These are phyloP conservation scores for Palythoa caribaeorum DNA, from an alignment of 92 coral and sea anemone genomes.

Conservation along the genomic window DNA sequence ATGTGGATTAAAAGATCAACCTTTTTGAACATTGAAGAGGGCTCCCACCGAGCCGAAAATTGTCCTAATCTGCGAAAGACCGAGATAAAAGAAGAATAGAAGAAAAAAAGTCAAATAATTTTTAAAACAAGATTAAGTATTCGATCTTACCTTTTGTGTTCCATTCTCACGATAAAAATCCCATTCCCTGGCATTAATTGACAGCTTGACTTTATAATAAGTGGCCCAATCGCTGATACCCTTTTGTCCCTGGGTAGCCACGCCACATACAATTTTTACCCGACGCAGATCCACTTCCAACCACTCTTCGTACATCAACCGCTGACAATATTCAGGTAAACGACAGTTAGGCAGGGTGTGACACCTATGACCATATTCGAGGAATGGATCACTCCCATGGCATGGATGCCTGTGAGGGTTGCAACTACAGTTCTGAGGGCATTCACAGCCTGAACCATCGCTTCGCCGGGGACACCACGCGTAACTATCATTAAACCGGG, in stretches of 20 bases:
- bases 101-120: too few species aligned
- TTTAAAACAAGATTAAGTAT: not conserved
- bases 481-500: constrained; percentile 6
- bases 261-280: not conserved
- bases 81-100: too few species aligned
- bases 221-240: constrained; percentile 8
- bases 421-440: not conserved
- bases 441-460: not conserved
- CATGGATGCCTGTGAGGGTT: not conserved
- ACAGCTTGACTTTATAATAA: not conserved
- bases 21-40: too few species aligned
- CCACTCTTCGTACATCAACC: not conserved
- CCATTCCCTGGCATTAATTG: constrained; percentile 9
- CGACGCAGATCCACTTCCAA: constrained; percentile 18
- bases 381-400: constrained; percentile 7
- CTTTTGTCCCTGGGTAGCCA: constrained; percentile 14
- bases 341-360: not conserved
- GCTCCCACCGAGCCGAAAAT: too few species aligned
- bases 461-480: constrained; percentile 15
- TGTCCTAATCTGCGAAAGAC: too few species aligned
- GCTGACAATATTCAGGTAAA: not conserved
- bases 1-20: too few species aligned
- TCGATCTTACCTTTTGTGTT: not conserved
- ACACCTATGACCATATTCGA: not conserved
- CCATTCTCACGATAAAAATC: not conserved